A percentile compares a stretch with the other conserved stretches of the same genome.
These are phyloP conservation scores for Pedionomus torquatus DNA, from an alignment of 2,113 vertebrate genomes.

Conservation along the genomic window DNA sequence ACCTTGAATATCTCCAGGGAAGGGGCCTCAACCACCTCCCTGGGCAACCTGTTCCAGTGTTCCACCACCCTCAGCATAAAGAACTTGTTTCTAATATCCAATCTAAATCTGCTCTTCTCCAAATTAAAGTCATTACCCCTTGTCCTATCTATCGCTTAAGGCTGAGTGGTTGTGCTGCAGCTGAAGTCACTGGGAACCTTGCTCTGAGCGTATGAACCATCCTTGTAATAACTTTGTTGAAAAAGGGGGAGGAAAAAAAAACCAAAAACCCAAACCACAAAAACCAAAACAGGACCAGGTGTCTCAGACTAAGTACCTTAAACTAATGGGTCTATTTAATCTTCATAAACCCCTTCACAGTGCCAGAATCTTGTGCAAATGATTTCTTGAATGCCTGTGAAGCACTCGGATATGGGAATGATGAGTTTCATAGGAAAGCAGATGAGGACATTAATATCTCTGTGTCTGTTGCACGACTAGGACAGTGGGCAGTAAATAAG, in stretches of 20 bases:
- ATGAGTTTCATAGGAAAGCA: not conserved
- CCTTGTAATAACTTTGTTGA: not conserved
- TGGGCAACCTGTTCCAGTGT: too few relatives aligned
- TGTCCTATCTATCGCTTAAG: too few relatives aligned
- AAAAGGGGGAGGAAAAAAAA: accelerated
- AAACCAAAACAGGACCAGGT: not conserved
- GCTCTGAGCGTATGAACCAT: not conserved
- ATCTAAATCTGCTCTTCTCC: too few relatives aligned
- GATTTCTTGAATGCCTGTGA: not conserved
- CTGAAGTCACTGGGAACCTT: not conserved
- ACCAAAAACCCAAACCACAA: too few relatives aligned
- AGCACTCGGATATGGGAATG: not conserved
- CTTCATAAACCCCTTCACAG: not conserved
- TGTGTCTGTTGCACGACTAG: not conserved
- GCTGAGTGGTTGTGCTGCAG: not conserved
- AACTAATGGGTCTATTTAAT: not conserved
- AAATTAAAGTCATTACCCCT: too few relatives aligned
- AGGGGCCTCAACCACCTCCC: too few relatives aligned
- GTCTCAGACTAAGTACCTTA: not conserved
- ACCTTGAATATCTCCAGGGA: too few relatives aligned
- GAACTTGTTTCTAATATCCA: too few relatives aligned
- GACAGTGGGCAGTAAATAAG: not conserved
- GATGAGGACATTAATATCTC: not conserved
- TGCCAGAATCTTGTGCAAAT: not conserved
- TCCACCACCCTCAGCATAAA: too few relatives aligned